Evolutionary conservation across 2,113 vertebrate species (phyloP).

Genomic region (Tenrec ecaudatus): DNA sequence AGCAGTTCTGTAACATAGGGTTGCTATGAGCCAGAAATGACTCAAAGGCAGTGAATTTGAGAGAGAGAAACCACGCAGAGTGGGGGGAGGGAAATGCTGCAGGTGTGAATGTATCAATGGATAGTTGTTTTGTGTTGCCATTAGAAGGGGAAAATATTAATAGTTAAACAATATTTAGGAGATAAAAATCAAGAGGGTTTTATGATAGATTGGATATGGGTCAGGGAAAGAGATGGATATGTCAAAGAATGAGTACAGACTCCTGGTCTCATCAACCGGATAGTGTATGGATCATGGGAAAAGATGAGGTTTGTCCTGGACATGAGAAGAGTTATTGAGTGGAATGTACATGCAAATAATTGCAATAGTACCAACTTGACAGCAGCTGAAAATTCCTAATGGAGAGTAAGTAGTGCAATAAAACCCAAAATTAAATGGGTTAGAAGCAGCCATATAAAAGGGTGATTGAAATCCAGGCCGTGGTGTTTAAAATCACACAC

Average conservation of each 20-base stretch:
- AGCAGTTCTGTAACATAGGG: too few relatives aligned
- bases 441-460: background rate
- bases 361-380: background rate
- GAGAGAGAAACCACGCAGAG: too few relatives aligned
- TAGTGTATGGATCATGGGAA: background rate
- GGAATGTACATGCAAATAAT: background rate
- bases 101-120: too few relatives aligned
- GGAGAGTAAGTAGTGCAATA: background rate
- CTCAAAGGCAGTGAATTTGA: too few relatives aligned
- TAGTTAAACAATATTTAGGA: background rate
- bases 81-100: too few relatives aligned
- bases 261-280: background rate
- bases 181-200: background rate
- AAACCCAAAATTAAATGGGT: constrained; percentile 11
- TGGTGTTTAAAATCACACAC: background rate
- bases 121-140: too few relatives aligned
- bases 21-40: too few relatives aligned
- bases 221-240: background rate
- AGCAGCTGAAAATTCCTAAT: background rate
- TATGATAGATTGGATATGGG: background rate
- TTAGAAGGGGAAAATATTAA: background rate
- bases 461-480: background rate
- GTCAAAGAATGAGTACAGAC: background rate
- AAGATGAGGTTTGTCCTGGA: background rate
- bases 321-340: background rate